These are phyloP conservation scores for Hirtodrosophila confusa DNA, from an alignment of 2,888 invertebrate species.

Conservation along the genomic window DNA sequence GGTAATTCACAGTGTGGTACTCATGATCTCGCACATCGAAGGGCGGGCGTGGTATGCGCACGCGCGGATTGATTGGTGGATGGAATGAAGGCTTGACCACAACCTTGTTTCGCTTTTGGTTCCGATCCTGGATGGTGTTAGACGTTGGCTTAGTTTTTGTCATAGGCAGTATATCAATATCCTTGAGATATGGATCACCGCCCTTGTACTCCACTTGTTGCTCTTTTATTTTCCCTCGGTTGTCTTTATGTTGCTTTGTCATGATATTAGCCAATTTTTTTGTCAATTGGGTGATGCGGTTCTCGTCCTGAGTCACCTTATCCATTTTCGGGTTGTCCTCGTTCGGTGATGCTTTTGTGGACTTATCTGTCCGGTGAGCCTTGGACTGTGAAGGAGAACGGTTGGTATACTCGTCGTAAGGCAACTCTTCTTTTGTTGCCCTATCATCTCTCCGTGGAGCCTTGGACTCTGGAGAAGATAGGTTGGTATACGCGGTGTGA, in stretches of 20 bases:
- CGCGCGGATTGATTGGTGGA: constrained; percentile 65
- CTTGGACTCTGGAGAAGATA: no score
- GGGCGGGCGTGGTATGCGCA: constrained; percentile 60
- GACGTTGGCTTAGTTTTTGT: background rate
- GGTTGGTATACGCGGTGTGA: no score
- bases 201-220: constrained; percentile 30
- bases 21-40: constrained; percentile 66
- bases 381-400: no score
- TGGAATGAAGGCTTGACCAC: constrained; percentile 35
- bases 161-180: background rate
- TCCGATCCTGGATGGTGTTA: background rate
- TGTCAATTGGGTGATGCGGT: background rate
- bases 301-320: background rate
- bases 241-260: constrained; percentile 1
- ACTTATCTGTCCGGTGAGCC: no score
- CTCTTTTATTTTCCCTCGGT: background rate
- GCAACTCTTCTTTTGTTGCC: no score
- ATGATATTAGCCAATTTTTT: constrained; percentile 4
- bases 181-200: constrained; percentile 26
- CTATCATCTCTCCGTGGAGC: no score
- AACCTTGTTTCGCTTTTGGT: background rate
- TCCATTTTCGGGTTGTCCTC: no score
- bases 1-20: constrained; percentile 52
- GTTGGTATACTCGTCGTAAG: no score
- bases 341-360: no score